Evolutionary conservation across 2,113 vertebrate species (phyloP), one percentile per base, ranked within the genome.

Genomic region (Pogonocichla stellata): DNA sequence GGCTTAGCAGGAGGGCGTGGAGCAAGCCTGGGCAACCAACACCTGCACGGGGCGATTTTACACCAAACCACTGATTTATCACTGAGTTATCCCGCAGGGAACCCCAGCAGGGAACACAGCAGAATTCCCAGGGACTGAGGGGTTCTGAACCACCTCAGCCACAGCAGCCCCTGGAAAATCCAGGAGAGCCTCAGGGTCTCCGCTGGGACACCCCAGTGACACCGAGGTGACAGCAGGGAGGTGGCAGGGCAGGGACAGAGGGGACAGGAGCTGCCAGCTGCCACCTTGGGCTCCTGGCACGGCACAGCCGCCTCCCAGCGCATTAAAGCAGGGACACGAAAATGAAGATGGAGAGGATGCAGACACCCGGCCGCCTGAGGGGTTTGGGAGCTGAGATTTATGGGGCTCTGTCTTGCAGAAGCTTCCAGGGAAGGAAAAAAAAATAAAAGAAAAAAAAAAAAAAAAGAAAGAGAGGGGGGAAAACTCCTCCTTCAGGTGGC

Each of bases 331-430:
- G 62, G 81, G 70, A n/a, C 8, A 53, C 53, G 90, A 50, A 50
- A 53, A 94, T 53, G 84, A 92, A 92, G 92, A 93, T 57, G 73
- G 88, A 88, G 93, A 88, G 85, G 58, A 94, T 38, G 61, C 10
- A 96, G 93, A 94, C 74, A 85, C n/a, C 5, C 0, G 62, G 90
- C 74, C 0, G 62, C 93, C 79, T 12, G 74, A 93, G 93, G 90
- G 88, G 88, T 38, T 83, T 83, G 90, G 78, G 47, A 86, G 86
- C 45, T 11, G 75, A 95, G 95, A 93, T 97, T 95, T 80, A 94
- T 90, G 82, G 92, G 50, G 53, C 29, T 82, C 74, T 62, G 74
- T 64, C 93, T 92, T 57, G 85, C 40, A 95, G 85, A 82, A 91
- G 73, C 87, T 94, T 96, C 45, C 75, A 83, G 42, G 67, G 77